Conservation (phyloP, 2,113 vertebrate species). For the Melanerpes aurifrons region DNA sequence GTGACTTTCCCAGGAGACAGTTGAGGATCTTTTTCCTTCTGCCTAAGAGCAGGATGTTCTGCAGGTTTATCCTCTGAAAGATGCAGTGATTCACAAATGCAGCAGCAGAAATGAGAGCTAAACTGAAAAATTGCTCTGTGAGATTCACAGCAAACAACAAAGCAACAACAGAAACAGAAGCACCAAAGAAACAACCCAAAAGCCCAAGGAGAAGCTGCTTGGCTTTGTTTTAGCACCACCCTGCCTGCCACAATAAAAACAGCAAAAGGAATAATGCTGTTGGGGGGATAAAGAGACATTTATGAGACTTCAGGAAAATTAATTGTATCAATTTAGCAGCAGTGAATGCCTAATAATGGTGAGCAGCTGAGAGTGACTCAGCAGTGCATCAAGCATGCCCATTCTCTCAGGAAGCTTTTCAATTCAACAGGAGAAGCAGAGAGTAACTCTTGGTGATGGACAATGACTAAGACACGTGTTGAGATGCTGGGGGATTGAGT, state of each 20-base stretch:
- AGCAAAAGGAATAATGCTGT: slow-evolving; percentile 6
- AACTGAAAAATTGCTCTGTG: background rate
- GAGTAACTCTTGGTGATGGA: slow-evolving; percentile 64
- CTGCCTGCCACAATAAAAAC: slow-evolving; percentile 33
- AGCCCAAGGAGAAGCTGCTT: slow-evolving; percentile 19
- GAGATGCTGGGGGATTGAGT: slow-evolving; percentile 63
- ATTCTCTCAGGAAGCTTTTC: slow-evolving; percentile 64
- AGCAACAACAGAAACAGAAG: too few species aligned
- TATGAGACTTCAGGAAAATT: slow-evolving; percentile 65
- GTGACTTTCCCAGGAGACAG: background rate
- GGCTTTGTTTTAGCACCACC: slow-evolving; percentile 32
- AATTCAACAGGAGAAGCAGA: slow-evolving; percentile 64
- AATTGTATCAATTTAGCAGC: slow-evolving; percentile 68
- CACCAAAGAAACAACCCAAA: background rate
- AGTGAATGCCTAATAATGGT: slow-evolving; percentile 67
- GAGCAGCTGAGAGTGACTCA: slow-evolving; percentile 76
- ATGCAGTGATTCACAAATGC: slow-evolving; percentile 42
- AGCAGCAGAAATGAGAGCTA: background rate
- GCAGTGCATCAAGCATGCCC: slow-evolving; percentile 53
- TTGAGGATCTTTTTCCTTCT: background rate
- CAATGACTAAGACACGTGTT: slow-evolving; percentile 65
- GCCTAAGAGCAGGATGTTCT: background rate
- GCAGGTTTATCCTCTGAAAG: slow-evolving; percentile 12
- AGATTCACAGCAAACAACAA: background rate
- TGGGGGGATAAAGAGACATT: slow-evolving; percentile 49